Conservation (phyloP, 2,797 vertebrate species). For the Odontamblyopus rebecca region DNA sequence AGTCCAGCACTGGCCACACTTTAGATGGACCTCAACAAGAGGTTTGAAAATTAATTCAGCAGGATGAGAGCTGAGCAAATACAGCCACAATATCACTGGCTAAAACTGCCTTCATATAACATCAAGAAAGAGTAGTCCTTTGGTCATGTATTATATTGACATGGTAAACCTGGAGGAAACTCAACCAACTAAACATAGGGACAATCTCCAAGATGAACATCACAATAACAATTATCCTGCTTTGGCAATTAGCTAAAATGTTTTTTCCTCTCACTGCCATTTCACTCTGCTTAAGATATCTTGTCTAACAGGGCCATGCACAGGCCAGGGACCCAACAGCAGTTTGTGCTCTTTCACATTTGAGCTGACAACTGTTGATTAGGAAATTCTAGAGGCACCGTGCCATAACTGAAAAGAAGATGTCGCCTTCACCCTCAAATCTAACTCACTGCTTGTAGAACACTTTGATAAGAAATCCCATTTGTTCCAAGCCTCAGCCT, state of each 20-base stretch:
- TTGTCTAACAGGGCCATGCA: too few relatives aligned
- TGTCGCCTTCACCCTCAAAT: neutral
- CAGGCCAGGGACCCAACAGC: too few relatives aligned
- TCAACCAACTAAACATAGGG: neutral
- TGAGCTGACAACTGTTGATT: too few relatives aligned
- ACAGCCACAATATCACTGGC: neutral
- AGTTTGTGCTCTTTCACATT: neutral
- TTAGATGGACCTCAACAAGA: neutral
- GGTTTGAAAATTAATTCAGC: neutral
- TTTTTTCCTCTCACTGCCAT: too few relatives aligned
- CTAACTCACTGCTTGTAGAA: constrained; percentile 47
- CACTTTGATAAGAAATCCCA: constrained; percentile 75
- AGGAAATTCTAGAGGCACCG: too few relatives aligned
- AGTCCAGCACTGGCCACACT: neutral
- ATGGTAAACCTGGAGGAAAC: neutral
- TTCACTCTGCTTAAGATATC: too few relatives aligned
- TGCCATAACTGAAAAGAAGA: neutral
- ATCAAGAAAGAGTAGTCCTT: neutral
- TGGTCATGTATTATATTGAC: neutral
- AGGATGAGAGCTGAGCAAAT: neutral
- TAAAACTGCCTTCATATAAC: too few relatives aligned
- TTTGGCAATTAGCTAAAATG: too few relatives aligned
- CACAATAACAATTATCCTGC: too few relatives aligned
- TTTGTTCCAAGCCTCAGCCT: constrained; percentile 57
- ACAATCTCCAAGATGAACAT: neutral